phyloP scores from a whole-genome alignment of 2,113 vertebrate genomes.

The Pelvicachromis taeniatus region DNA sequence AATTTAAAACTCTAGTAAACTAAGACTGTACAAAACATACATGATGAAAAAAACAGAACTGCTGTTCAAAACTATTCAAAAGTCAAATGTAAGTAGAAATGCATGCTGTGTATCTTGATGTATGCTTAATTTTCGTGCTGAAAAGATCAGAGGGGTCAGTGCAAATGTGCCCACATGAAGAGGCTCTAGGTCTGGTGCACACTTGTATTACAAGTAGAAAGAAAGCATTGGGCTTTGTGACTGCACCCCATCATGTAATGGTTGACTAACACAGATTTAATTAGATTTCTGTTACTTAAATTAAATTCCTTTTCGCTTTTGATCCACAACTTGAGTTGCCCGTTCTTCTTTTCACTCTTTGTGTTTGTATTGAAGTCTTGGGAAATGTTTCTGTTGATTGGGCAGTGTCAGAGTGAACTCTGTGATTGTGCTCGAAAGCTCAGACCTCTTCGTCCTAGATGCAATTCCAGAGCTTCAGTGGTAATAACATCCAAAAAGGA shows the following conservation, averaged over 20 bases:
- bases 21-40: not conserved
- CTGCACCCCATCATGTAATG: not conserved
- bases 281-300: conserved; percentile 27
- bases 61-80: not conserved
- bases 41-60: not conserved
- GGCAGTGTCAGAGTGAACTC: conserved; percentile 17
- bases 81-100: not conserved
- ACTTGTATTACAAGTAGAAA: not conserved
- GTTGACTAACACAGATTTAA: conserved; percentile 21
- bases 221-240: not conserved
- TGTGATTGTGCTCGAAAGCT: conserved; percentile 4
- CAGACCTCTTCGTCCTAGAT: conserved; percentile 20
- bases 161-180: not conserved
- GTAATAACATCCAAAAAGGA: conserved; percentile 50
- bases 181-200: not conserved
- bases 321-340: conserved; percentile 5
- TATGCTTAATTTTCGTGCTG: not conserved
- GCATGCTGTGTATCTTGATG: not conserved
- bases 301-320: conserved; percentile 26
- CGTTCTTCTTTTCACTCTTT: conserved; percentile 19
- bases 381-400: conserved; percentile 31
- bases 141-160: not conserved
- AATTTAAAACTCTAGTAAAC: not conserved
- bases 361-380: conserved; percentile 17
- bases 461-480: conserved; percentile 11